Percentiles rank a stretch among this genome's conserved stretches.
Evolutionary conservation across 2,888 invertebrate species (phyloP).

Genomic region (Athalia cordata): DNA sequence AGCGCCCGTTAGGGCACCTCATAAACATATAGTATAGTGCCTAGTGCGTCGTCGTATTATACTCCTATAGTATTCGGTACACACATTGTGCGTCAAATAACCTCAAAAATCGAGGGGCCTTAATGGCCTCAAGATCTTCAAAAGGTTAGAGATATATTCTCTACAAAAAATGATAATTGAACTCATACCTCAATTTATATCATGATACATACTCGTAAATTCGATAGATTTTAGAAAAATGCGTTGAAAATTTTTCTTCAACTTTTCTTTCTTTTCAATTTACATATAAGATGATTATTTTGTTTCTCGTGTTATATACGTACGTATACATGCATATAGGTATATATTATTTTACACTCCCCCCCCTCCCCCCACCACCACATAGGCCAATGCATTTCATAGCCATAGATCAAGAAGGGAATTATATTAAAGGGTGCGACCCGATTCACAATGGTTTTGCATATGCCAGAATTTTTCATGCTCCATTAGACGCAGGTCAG

Average conservation of each 20-base stretch:
- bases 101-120: too few relatives aligned
- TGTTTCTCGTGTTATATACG: not conserved
- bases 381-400: not conserved
- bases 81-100: not conserved
- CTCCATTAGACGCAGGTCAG: constrained; percentile 47
- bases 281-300: too few relatives aligned
- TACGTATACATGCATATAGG: not conserved
- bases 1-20: constrained; percentile 43
- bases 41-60: not conserved
- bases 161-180: too few relatives aligned
- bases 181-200: too few relatives aligned
- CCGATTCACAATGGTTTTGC: constrained; percentile 57
- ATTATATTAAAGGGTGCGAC: constrained; percentile 47
- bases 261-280: too few relatives aligned
- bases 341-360: constrained; percentile 20
- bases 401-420: constrained; percentile 47
- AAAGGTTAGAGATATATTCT: too few relatives aligned
- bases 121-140: too few relatives aligned
- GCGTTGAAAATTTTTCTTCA: too few relatives aligned
- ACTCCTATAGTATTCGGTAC: too few relatives aligned
- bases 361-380: not conserved
- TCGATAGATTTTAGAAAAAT: too few relatives aligned
- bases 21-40: constrained; percentile 36
- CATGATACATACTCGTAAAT: too few relatives aligned
- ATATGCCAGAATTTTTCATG: constrained; percentile 65